Evolutionary conservation across 1,140 invertebrate species (phyloP), one percentile per base, ranked within the genome.

Genomic region (Hyles vespertilio): DNA sequence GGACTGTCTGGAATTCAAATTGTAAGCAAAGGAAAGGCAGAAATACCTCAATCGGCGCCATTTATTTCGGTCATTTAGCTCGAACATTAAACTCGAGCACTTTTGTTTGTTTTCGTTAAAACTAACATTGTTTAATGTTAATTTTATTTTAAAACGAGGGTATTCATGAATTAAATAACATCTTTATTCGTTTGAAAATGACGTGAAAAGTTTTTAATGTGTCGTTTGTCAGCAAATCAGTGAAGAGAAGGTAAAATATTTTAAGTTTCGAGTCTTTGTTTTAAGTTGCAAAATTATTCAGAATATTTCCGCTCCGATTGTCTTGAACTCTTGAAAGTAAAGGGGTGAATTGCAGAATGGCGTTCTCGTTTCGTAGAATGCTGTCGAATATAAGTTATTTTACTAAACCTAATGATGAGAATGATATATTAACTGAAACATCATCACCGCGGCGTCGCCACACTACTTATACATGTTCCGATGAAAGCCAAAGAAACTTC

Each of bases 371-470:
- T 22, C 61, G 78, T 57, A 81, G 79, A 63, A 88, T 88, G 65
- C 62, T 88, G 49, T 87, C 84, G 5, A 86, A 85, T 51, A 88
- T 87, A 40, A 78, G 64, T 33, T 84, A 86, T 63, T 87, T 88
- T 60, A 81, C 84, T 57, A 86, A 81, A 63, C 54, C 54, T 8
- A 47, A 32, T 5, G 43, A 44, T 8, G 45, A 56, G n/a, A 66
- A 48, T 22, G 52, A 67, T 54, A 32, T 11, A 10, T 5, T 9
- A 9, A 47, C 48, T 7, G 58, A 34, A 52, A 61, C 59, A 5
- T 43, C 48, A 3, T 48, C 22, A 51, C 70, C 22, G 64, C 73
- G 7, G 44, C 62, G 11, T n/a, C 44, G 54, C 8, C 45, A 56
- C 11, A 54, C 12, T 8, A 54, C 52, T 3, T 44, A 22, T 3